A percentile compares a stretch with the other conserved stretches of the same genome.
Evolutionary conservation across 2,797 vertebrate species (phyloP).

Genomic region (Hydrolagus colliei): DNA sequence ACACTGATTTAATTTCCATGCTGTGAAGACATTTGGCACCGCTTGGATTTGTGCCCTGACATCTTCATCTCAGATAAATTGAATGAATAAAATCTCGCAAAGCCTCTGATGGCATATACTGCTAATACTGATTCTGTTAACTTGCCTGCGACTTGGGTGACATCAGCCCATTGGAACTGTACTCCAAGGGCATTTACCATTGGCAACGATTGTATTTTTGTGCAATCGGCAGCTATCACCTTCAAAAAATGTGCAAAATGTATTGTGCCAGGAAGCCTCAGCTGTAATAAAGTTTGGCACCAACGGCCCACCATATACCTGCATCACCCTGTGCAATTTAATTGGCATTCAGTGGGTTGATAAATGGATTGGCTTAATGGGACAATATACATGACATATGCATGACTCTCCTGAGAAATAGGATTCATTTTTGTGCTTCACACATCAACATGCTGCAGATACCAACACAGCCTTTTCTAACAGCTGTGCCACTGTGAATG

Average conservation of each 20-base stretch:
- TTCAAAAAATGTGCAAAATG: constrained; percentile 43
- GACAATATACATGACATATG: constrained; percentile 88
- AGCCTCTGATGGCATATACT: constrained; percentile 4
- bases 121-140: background rate
- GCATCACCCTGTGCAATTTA: constrained; percentile 80
- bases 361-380: constrained; percentile 87
- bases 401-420: constrained; percentile 75
- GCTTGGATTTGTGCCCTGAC: constrained; percentile 58
- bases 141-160: background rate
- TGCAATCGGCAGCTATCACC: constrained; percentile 20
- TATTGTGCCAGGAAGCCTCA: constrained; percentile 66
- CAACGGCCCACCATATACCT: constrained; percentile 71
- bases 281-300: constrained; percentile 73
- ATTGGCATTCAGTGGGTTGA: constrained; percentile 82
- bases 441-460: constrained; percentile 73
- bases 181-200: constrained; percentile 10
- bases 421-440: constrained; percentile 74
- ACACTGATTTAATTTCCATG: constrained; percentile 73
- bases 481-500: constrained; percentile 54
- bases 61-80: constrained; percentile 69
- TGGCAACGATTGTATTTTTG: background rate
- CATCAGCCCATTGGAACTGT: background rate
- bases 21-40: constrained; percentile 70
- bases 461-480: constrained; percentile 63
- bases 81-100: constrained; percentile 42